phyloP scores from a whole-genome alignment of 1,140 invertebrate species.

The Ostrea edulis region DNA sequence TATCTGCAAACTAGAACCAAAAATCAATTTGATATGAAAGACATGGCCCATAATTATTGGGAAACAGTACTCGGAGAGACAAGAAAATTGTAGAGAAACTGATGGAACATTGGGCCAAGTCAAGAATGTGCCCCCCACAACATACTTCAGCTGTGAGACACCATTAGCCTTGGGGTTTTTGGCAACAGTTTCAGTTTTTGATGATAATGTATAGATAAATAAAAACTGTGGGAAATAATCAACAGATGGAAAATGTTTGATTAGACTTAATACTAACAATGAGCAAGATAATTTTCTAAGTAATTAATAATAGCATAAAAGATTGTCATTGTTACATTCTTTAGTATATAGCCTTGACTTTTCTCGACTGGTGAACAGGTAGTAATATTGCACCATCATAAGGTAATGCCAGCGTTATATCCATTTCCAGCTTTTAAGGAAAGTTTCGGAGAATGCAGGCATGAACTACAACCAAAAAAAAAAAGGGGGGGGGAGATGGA shows the following conservation, averaged over 20 bases:
- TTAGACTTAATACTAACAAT: not conserved
- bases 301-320: not conserved
- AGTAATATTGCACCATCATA: not conserved
- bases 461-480: too few species aligned
- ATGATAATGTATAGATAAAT: constrained; percentile 15
- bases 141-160: not conserved
- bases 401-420: too few species aligned
- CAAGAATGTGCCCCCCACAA: not conserved
- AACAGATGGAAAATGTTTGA: not conserved
- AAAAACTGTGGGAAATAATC: not conserved
- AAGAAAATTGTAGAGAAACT: constrained; percentile 7
- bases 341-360: not conserved
- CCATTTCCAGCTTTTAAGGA: too few species aligned
- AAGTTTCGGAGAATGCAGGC: too few species aligned
- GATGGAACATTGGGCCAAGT: not conserved
- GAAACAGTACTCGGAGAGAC: constrained; percentile 6
- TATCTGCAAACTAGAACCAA: not conserved
- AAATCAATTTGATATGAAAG: constrained; percentile 24
- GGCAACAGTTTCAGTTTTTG: not conserved
- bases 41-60: not conserved
- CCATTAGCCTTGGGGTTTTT: not conserved
- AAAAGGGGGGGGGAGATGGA: too few species aligned
- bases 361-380: not conserved
- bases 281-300: not conserved
- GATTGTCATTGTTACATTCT: not conserved